Evolutionary conservation across 2,797 vertebrate genomes (phyloP).

Genomic region (Tokudaia tokunoshimensis): DNA sequence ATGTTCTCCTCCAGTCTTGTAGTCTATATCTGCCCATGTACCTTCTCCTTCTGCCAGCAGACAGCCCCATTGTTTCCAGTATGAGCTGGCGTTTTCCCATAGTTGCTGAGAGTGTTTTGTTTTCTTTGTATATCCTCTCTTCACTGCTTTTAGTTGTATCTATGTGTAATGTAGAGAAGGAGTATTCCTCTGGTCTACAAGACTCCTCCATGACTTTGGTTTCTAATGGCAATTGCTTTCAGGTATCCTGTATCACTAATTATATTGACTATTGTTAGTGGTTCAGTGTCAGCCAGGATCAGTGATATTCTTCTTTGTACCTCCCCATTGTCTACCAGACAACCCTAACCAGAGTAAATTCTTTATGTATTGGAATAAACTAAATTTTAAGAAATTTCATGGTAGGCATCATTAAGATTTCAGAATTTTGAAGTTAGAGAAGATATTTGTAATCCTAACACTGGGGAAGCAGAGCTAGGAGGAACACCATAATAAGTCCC

Average conservation of each 20-base stretch:
- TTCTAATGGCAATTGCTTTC: neutral
- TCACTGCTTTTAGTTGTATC: neutral
- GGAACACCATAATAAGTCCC: neutral
- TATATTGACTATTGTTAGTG: neutral
- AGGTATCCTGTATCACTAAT: neutral
- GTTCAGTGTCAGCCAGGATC: neutral
- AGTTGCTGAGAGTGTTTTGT: rapidly evolving
- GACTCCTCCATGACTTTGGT: neutral
- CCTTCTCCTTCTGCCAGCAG: neutral
- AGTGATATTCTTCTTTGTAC: neutral
- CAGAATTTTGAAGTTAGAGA: neutral
- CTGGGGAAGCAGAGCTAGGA: neutral
- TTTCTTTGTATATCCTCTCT: neutral
- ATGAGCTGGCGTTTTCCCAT: rapidly evolving
- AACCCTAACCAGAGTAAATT: neutral
- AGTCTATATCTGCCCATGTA: rapidly evolving
- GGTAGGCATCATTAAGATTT: conserved; percentile 21
- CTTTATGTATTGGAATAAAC: neutral
- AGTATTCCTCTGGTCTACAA: neutral
- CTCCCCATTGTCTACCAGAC: neutral
- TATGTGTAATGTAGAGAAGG: neutral
- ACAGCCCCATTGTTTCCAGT: rapidly evolving
- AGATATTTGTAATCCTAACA: too few relatives aligned
- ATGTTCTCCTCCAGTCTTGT: neutral
- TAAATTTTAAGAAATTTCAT: neutral